phyloP scores from a whole-genome alignment of 2,888 invertebrate genomes.

The Galerucella pusilla region DNA sequence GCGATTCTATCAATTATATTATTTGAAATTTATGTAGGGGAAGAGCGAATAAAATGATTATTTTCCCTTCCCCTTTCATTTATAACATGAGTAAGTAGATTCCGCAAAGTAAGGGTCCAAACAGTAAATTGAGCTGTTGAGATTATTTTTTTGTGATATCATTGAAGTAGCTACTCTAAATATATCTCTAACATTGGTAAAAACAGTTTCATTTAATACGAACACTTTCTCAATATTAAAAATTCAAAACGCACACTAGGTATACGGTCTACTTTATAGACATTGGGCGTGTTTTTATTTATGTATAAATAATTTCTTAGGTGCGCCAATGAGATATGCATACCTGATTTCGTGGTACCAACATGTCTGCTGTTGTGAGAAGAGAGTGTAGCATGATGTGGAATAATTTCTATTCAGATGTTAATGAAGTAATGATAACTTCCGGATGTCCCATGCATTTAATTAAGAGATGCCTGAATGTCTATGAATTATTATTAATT shows the following conservation, averaged over 20 bases:
- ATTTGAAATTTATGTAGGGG: no score
- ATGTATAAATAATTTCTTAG: not conserved
- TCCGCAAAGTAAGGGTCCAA: no score
- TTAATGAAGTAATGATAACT: constrained; percentile 17
- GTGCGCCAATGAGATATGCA: constrained; percentile 14
- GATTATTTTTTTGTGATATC: no score
- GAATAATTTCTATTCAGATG: constrained; percentile 21
- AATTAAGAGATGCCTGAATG: constrained; percentile 2
- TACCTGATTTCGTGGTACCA: constrained; percentile 27
- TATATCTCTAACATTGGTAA: no score
- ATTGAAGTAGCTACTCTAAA: no score
- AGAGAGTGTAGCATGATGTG: constrained; percentile 18
- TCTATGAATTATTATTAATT: not conserved
- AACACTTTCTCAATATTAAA: not conserved
- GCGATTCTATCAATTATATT: no score
- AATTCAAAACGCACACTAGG: not conserved
- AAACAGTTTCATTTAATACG: no score
- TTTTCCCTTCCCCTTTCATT: not conserved
- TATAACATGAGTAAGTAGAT: no score
- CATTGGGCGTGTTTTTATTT: not conserved
- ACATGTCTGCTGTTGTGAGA: constrained; percentile 13
- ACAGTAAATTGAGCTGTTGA: no score
- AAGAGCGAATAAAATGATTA: not conserved
- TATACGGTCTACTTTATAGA: not conserved
- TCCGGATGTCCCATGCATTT: constrained; percentile 11